Base-by-base conservation (phyloP, 2,797 vertebrate genomes). In the Megalops cyprinoides region DNA sequence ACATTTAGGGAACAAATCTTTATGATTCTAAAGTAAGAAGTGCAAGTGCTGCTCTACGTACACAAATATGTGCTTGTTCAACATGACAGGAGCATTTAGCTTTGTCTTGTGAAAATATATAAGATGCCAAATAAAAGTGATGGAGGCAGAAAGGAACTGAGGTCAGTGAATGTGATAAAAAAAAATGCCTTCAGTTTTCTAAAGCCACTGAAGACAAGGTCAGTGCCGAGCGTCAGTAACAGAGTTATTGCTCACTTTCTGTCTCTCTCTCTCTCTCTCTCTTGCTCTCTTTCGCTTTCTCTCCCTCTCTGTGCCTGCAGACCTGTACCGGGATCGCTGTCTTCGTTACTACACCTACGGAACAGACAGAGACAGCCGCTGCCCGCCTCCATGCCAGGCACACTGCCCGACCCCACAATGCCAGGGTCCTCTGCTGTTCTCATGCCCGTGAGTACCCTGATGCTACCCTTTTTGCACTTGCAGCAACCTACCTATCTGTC, bases 361-460 rank as follows among this genome's bases (percentile, higher is more conserved):
- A 99, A 98, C 96, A 95, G 98, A 96, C 98, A 98, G 93, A 95
- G 97, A 94, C 98, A 99, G 93, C 98, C 98, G 84, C 96, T 99
- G 94, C 97, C 98, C 91, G 98, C 98, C 91, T 99, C 98, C 89
- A 99, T 99, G 97, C 96, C 98, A 48, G 98, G 98, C 90, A 98
- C 97, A 25, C 95, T 99, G 90, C 97, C 98, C 85, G 98, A 99
- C 91, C 97, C 97, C 0, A 97, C 97, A 82, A 99, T 99, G 98
- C 98, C 97, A 0, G 97, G 98, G 91, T 99, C 98, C 87, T 99
- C 98, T 0, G 97, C 98, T 67, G 98, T 99, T 74, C 91, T 99
- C 87, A 98, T 99, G 98, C 97, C 98, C 69, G 98, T 99, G 94
- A 98, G 98, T 96, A 90, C 85, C 91, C 86, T 89, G 86, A 80